A percentile compares a stretch with the other conserved stretches of the same genome.
phyloP scores from a whole-genome alignment of 2,113 vertebrate species.

The Ginglymostoma cirratum region DNA sequence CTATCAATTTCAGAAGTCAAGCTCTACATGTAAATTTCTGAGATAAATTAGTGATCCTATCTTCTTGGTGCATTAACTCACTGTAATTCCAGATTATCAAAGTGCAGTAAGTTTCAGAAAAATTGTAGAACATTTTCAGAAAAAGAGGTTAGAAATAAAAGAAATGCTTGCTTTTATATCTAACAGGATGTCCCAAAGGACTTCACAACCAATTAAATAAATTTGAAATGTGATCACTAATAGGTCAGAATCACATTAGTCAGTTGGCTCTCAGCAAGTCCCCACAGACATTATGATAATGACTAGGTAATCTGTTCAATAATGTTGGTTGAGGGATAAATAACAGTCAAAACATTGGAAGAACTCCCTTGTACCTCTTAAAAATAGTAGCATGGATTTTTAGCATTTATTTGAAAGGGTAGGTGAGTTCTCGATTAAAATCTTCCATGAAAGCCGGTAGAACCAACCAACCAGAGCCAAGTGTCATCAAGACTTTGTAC shows the following conservation, averaged over 20 bases:
- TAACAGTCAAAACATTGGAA: neutral
- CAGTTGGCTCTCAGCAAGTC: neutral
- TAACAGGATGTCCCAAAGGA: no score
- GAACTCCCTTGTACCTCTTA: neutral
- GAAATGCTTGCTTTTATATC: neutral
- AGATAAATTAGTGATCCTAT: neutral
- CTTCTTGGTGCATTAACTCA: neutral
- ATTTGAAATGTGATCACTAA: neutral
- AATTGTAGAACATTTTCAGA: neutral
- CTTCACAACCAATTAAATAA: neutral
- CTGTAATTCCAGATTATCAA: neutral
- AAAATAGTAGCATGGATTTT: neutral
- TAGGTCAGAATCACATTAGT: neutral
- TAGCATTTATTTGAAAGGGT: neutral
- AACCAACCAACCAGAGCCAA: neutral
- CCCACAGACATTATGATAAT: neutral
- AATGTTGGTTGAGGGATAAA: neutral
- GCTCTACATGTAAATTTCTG: neutral
- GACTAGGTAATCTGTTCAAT: neutral
- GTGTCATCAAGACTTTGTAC: neutral
- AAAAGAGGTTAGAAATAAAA: neutral
- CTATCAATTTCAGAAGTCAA: neutral
- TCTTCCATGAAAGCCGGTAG: neutral
- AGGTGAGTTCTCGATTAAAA: neutral
- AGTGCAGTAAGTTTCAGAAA: neutral